Percentiles rank a stretch among this genome's conserved stretches.
Evolutionary conservation across 2,888 invertebrate species (phyloP).

Genomic region (Noctua fimbriata): DNA sequence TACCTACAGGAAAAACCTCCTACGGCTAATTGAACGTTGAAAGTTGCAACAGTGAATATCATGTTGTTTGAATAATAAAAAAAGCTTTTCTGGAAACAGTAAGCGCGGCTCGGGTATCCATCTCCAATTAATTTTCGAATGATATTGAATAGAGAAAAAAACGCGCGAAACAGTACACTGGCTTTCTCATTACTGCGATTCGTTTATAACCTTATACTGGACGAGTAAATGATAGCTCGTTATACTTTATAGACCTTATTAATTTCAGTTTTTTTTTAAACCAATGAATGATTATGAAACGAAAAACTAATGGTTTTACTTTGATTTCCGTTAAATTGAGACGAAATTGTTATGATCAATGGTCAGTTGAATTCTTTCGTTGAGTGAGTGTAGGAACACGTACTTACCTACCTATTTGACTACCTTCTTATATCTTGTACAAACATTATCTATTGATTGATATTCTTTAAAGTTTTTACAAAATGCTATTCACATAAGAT

Average conservation of each 20-base stretch:
- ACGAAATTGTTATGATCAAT: constrained; percentile 2
- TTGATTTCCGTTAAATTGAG: constrained; percentile 19
- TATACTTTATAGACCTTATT: constrained; percentile 72
- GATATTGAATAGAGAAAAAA: constrained; percentile 74
- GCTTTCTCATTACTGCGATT: constrained; percentile 75
- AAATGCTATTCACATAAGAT: no score
- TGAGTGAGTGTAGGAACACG: background rate
- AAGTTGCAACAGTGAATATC: constrained; percentile 60
- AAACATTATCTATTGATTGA: background rate
- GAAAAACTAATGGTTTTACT: constrained; percentile 33
- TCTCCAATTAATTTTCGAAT: constrained; percentile 80
- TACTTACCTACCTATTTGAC: no score
- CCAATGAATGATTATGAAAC: constrained; percentile 30
- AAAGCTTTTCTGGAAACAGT: constrained; percentile 63
- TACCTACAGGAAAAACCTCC: background rate
- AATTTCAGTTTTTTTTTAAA: constrained; percentile 67
- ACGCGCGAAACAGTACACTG: constrained; percentile 69
- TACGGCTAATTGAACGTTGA: constrained; percentile 35
- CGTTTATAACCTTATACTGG: constrained; percentile 66
- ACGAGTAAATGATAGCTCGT: constrained; percentile 76
- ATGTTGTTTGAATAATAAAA: constrained; percentile 60
- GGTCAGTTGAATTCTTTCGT: background rate
- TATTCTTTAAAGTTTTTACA: background rate
- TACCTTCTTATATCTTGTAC: background rate
- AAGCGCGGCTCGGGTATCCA: constrained; percentile 68